These are phyloP conservation scores for Cataglyphis cursor DNA, from an alignment of 2,888 invertebrate genomes.

Conservation along the genomic window DNA sequence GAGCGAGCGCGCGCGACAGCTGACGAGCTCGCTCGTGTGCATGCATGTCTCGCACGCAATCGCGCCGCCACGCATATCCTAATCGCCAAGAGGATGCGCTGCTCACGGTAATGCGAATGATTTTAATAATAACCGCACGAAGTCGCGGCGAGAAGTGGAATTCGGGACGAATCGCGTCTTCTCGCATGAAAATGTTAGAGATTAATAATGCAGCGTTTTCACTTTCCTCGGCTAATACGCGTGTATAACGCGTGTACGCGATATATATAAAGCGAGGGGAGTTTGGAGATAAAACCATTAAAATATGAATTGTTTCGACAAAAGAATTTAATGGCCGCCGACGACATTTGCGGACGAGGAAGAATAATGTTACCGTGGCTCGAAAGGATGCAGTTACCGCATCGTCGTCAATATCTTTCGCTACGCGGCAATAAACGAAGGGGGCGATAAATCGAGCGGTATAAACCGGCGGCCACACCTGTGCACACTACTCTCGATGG, in stretches of 20 bases:
- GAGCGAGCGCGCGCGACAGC: slow-evolving; percentile 63
- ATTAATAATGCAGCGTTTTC: slow-evolving; percentile 17
- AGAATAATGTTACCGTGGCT: slow-evolving; percentile 33
- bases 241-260: not conserved
- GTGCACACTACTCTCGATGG: slow-evolving; percentile 55
- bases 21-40: slow-evolving; percentile 53
- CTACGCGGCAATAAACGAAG: slow-evolving; percentile 67
- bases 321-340: slow-evolving; percentile 16
- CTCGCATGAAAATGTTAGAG: not conserved
- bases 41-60: slow-evolving; percentile 56
- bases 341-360: not conserved
- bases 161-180: slow-evolving; percentile 4
- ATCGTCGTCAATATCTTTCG: slow-evolving; percentile 63
- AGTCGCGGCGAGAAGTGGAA: not conserved
- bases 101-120: slow-evolving; percentile 25
- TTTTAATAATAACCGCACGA: slow-evolving; percentile 43
- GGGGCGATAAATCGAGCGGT: slow-evolving; percentile 73
- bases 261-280: not conserved
- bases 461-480: slow-evolving; percentile 73
- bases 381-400: slow-evolving; percentile 63
- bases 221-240: slow-evolving; percentile 3
- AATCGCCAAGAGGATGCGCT: slow-evolving; percentile 18
- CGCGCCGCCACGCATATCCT: slow-evolving; percentile 19
- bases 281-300: not conserved
- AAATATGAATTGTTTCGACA: slow-evolving; percentile 6